phyloP scores from a whole-genome alignment of 2,797 vertebrate species.

The Myoxocephalus aenaeus region DNA sequence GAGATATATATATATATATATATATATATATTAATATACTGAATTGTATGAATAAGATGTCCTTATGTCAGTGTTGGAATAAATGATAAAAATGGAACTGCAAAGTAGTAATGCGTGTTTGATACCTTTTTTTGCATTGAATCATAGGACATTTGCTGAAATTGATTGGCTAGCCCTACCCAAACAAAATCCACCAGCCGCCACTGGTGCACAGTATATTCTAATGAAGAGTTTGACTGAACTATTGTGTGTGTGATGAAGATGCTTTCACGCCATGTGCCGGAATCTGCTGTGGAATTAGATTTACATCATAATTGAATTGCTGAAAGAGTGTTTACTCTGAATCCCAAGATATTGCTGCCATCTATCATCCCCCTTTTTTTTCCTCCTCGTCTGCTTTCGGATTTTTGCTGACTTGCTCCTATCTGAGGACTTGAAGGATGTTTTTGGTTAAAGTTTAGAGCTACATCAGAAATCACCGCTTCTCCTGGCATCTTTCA shows the following conservation, averaged over 20 bases:
- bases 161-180: too few species aligned
- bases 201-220: not conserved
- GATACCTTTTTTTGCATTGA: too few species aligned
- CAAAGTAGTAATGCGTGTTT: too few species aligned
- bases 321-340: not conserved
- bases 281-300: conserved; percentile 4
- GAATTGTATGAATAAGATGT: too few species aligned
- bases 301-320: conserved; percentile 13
- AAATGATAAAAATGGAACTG: too few species aligned
- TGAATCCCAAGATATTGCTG: not conserved
- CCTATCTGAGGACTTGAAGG: conserved; percentile 42
- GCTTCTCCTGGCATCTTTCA: conserved; percentile 40
- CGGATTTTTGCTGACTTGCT: conserved; percentile 47
- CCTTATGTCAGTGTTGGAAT: too few species aligned
- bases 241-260: not conserved
- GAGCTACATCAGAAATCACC: conserved; percentile 45
- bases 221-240: not conserved
- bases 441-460: conserved; percentile 52
- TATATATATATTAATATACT: too few species aligned
- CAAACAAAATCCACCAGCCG: too few species aligned
- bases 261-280: not conserved
- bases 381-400: not conserved
- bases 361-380: conserved; percentile 16
- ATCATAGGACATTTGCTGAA: too few species aligned
- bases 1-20: too few species aligned